Evolutionary conservation across 2,797 vertebrate genomes (phyloP).

Genomic region (Melanogrammus aeglefinus): DNA sequence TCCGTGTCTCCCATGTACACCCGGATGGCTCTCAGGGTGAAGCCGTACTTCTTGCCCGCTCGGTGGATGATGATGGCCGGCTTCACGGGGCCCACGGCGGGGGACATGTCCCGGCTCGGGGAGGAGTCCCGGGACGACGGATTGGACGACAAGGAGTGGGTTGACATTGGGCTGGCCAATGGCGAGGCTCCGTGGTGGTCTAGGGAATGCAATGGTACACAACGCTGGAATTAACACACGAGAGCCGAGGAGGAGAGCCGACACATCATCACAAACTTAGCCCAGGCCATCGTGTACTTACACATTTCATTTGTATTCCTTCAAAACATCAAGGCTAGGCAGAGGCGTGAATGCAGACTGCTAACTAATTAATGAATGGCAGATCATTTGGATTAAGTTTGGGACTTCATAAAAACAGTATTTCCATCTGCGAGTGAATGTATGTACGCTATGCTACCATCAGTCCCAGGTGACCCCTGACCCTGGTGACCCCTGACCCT

Average conservation of each 20-base stretch:
- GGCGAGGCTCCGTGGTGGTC: slow-evolving; percentile 92
- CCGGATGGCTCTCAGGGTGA: slow-evolving; percentile 92
- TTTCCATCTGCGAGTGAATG: too few species aligned
- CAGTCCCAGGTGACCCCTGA: too few species aligned
- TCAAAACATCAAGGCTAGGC: not conserved
- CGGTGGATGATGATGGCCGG: slow-evolving; percentile 90
- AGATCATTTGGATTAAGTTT: too few species aligned
- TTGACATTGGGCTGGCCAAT: slow-evolving; percentile 96
- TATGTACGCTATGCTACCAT: too few species aligned
- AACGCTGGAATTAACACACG: not conserved
- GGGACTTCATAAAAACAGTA: too few species aligned
- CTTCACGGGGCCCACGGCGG: slow-evolving; percentile 78
- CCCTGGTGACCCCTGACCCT: too few species aligned
- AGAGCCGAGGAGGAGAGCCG: too few species aligned
- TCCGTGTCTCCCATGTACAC: slow-evolving; percentile 97
- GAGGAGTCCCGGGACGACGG: slow-evolving; percentile 97
- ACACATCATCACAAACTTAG: too few species aligned
- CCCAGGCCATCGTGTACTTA: too few species aligned
- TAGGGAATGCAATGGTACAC: slow-evolving; percentile 39
- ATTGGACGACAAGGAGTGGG: slow-evolving; percentile 94
- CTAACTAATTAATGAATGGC: too few species aligned
- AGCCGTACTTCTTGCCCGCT: slow-evolving; percentile 95
- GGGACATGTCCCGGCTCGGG: slow-evolving; percentile 90
- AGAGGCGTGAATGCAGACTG: not conserved
- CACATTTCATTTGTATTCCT: not conserved